Evolutionary conservation across 2,113 vertebrate species (phyloP).

Genomic region (Ageneiosus marmoratus): DNA sequence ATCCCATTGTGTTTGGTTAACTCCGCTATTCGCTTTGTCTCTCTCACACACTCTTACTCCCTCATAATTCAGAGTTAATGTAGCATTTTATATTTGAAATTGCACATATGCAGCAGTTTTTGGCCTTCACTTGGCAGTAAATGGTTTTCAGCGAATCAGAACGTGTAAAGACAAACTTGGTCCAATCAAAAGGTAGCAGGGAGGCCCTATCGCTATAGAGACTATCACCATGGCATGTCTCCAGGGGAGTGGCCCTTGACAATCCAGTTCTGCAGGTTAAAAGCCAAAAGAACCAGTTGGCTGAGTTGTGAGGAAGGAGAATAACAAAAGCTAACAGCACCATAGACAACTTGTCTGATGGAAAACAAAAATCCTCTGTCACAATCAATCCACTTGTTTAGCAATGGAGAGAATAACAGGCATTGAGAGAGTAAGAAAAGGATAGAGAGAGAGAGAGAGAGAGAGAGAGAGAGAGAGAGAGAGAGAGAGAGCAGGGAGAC

Average conservation of each 20-base stretch:
- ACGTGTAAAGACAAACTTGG: background rate
- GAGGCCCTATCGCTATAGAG: constrained; percentile 41
- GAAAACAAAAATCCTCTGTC: constrained; percentile 29
- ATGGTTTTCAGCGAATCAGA: constrained; percentile 9
- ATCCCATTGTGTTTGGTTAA: background rate
- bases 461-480: constrained; percentile 4
- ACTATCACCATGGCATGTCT: constrained; percentile 37
- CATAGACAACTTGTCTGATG: background rate
- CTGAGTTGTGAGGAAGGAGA: constrained; percentile 18
- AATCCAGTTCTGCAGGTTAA: constrained; percentile 46
- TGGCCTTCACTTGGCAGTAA: background rate
- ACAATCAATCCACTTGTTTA: constrained; percentile 6
- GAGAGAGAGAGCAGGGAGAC: background rate
- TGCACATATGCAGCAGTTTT: background rate
- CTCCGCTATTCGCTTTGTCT: background rate
- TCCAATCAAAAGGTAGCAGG: constrained; percentile 24
- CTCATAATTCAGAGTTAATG: constrained; percentile 4
- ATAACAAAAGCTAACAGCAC: constrained; percentile 13
- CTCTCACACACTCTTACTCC: background rate
- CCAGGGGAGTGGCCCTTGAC: constrained; percentile 44
- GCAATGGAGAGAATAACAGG: constrained; percentile 28
- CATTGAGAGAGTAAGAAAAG: background rate
- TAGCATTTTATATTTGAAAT: constrained; percentile 11
- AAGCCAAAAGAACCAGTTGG: constrained; percentile 39
- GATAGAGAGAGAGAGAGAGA: constrained; percentile 6